Percentiles rank a stretch among this genome's conserved stretches.
Conservation (phyloP, 1,140 invertebrate genomes). For the Dolichoris vasculosae region DNA sequence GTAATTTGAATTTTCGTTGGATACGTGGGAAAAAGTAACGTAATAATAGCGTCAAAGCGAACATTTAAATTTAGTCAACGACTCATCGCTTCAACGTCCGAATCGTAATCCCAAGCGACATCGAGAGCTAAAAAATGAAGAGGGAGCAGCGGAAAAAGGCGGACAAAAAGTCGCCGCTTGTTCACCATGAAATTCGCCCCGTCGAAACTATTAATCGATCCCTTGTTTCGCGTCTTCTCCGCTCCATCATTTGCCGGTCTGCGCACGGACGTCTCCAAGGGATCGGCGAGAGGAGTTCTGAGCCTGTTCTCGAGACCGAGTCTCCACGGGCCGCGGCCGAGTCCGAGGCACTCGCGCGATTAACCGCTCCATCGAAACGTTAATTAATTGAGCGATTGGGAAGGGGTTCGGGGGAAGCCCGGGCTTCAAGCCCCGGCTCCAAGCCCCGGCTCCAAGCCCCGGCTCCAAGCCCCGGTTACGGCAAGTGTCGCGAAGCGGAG, state of each 20-base stretch:
- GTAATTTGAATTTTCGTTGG: no score
- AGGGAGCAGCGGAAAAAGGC: not conserved
- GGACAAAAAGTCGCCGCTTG: not conserved
- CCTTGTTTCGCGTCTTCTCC: not conserved
- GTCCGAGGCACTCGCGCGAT: conserved; percentile 28
- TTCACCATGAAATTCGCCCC: not conserved
- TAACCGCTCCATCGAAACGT: conserved; percentile 29
- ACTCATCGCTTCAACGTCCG: not conserved
- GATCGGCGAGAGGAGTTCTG: not conserved
- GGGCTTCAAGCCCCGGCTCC: not conserved
- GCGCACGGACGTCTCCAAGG: not conserved
- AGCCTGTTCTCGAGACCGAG: not conserved
- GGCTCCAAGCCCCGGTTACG: not conserved
- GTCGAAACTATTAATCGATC: conserved; percentile 5
- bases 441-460: not conserved
- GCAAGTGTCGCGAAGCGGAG: not conserved
- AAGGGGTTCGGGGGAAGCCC: no score
- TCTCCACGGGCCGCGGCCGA: not conserved
- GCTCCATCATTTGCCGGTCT: conserved; percentile 5
- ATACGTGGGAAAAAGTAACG: no score
- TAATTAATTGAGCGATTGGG: conserved; percentile 23
- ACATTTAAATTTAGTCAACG: not conserved
- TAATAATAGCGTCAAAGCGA: no score
- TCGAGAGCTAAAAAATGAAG: not conserved
- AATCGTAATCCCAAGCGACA: not conserved